Base-by-base conservation (phyloP, 2,888 invertebrate genomes). In the Lasioglossum morio region DNA sequence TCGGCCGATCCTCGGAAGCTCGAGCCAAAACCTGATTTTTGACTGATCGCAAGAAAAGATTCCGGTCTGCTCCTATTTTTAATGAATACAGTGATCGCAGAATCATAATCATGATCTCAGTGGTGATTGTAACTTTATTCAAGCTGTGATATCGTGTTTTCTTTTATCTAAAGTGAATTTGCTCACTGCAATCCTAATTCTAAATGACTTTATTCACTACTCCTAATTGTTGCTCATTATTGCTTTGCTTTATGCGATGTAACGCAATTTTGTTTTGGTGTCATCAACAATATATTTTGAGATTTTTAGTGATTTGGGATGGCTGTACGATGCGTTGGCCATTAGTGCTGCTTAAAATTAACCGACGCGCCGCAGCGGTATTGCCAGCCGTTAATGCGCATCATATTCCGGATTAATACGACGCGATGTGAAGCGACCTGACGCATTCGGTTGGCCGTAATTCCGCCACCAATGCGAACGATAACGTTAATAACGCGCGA, bases 381-480 rank as follows among this genome's bases (percentile, higher is more conserved):
- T 48, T 46, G 46, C 46, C 7, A 34, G 43, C 37, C 43, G 63
- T 80, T 84, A 84, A 85, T 80, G 70, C 77, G 74, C 70, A 77
- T 84, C 85, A 80, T 69, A 84, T 85, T 75, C 60, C 46, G 84
- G 63, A 86, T 86, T 77, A 66, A 81, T 75, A 75, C 43, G 70
- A 74, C 43, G 63, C 77, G 70, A 53, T 30, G 46, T 70, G 19
- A 70, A 8, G 48, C 75, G 27, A 66, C 43, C 40, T 34, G 69
- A 37, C 69, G 69, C 23, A 69, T 37, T 69, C 74, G 57, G 70
- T 48, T 46, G 19, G 37, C 66, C 37, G 30, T 70, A 72, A 84
- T 73, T 77, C 46, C 27, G 43, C 34, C 46, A 27, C 37, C 19
- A 66, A 40, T 72, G 74, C 34, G 43, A 63, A 46, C 46, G 30